Evolutionary conservation across 2,888 invertebrate species (phyloP), one percentile per base, ranked within the genome.

Genomic region (Seladonia tumulorum): DNA sequence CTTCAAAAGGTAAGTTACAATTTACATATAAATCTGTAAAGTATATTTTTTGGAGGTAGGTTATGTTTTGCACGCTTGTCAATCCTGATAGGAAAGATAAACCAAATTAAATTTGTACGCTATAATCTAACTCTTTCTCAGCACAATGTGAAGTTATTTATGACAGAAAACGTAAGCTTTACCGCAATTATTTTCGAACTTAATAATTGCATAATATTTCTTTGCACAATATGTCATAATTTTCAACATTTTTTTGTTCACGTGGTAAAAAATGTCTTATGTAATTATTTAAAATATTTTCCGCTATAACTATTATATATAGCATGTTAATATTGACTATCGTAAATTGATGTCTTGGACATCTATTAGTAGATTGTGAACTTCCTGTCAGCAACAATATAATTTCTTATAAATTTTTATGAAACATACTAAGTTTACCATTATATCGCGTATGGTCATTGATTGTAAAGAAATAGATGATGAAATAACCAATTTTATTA

Each of bases 1-100:
- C 10, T 7, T 8, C 29, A 25, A 8, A 25, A 12, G 68, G 87
- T 87, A 47, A 87, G 83, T 74, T 35, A 25, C 47, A 5, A n/a
- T 60, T 68, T 53, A n/a, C 29, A 18, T n/a, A 10, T 78, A 39
- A 70, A 53, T 39, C 29, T 35, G 60, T 42, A 7, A 14, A 57
- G 8, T 39, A 45, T 18, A 35, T 35, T 29, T 29, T 10, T 1
- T 2, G 63, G 18, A 68, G n/a, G 39, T 35, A 82, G 87, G 80
- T 87, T 87, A 87, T 87, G 80, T 87, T 77, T 79, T 53, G 49
- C 42, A 47, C 35, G 53, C 10, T 8, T 73, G 49, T 70, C 57
- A 68, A 45, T 63, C 25, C 25, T 29, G 18, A 53, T 75, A 18
- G 2, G 16, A 22, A 72, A 29, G 47, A 71, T 72, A 66, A 73